Conservation (phyloP, 2,888 invertebrate species). For the Dilophus febrilis region DNA sequence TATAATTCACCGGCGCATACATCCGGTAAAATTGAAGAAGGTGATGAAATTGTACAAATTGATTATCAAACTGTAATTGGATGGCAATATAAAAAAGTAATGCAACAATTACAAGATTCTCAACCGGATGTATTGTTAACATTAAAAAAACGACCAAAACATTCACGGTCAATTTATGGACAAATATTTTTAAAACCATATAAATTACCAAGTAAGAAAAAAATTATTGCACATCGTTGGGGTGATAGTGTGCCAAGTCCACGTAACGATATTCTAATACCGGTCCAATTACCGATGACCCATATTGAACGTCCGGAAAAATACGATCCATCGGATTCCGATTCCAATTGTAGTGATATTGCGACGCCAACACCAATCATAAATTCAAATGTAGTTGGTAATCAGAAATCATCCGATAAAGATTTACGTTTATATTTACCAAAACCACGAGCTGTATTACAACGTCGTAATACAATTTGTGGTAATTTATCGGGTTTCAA, state of each 20-base stretch:
- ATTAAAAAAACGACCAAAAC: conserved; percentile 65
- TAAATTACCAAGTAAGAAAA: conserved; percentile 52
- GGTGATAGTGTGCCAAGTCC: conserved; percentile 52
- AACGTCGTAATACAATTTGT: conserved; percentile 75
- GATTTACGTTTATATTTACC: conserved; percentile 47
- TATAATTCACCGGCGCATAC: conserved; percentile 84
- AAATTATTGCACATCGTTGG: conserved; percentile 46
- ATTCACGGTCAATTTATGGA: conserved; percentile 63
- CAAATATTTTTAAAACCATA: conserved; percentile 49
- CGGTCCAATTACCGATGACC: conserved; percentile 40
- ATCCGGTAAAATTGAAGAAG: conserved; percentile 81
- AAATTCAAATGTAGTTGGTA: conserved; percentile 26
- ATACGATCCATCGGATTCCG: conserved; percentile 22
- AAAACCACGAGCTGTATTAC: conserved; percentile 51
- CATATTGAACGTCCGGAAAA: conserved; percentile 14
- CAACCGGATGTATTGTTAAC: conserved; percentile 67
- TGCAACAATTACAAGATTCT: conserved; percentile 55
- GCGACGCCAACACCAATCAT: conserved; percentile 32
- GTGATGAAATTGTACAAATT: conserved; percentile 90
- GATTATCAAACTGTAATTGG: conserved; percentile 60
- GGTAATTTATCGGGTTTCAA: conserved; percentile 43
- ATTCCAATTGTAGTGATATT: conserved; percentile 37
- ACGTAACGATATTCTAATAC: conserved; percentile 37
- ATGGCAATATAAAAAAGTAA: conserved; percentile 64
- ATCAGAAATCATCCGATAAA: conserved; percentile 20